Conservation (phyloP, 2,113 vertebrate genomes). For the Dicaeum eximium region DNA sequence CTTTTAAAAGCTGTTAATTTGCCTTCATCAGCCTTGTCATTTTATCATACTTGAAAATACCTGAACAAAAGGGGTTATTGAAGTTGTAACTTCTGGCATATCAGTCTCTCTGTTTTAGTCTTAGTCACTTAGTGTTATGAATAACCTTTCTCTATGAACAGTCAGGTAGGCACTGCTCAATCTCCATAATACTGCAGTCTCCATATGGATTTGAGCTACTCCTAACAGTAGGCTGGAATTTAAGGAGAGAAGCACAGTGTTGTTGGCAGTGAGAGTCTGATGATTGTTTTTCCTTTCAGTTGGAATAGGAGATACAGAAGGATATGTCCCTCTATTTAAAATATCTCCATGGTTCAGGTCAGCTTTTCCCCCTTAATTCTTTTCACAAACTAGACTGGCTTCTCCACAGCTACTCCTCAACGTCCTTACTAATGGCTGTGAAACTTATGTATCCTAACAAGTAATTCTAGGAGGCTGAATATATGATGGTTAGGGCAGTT, state of each 20-base stretch:
- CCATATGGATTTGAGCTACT: background rate
- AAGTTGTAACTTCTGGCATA: background rate
- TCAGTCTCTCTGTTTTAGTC: background rate
- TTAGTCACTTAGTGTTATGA: background rate
- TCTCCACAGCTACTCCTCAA: background rate
- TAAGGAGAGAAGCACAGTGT: background rate
- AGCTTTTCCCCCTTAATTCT: background rate
- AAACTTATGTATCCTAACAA: background rate
- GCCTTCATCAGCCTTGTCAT: background rate
- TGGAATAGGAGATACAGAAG: background rate
- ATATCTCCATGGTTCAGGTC: background rate
- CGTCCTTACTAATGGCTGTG: background rate
- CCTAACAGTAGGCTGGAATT: background rate
- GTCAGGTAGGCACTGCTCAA: background rate
- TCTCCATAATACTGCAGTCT: background rate
- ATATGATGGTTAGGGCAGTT: background rate
- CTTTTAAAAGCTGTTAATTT: slow-evolving; percentile 42
- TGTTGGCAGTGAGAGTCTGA: background rate
- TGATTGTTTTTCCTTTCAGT: background rate
- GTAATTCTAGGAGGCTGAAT: background rate
- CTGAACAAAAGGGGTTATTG: background rate
- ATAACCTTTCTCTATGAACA: background rate
- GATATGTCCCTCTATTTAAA: background rate
- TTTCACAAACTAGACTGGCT: background rate
- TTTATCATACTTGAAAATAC: background rate